phyloP scores from a whole-genome alignment of 2,797 vertebrate species.

The Pseudopleuronectes americanus region DNA sequence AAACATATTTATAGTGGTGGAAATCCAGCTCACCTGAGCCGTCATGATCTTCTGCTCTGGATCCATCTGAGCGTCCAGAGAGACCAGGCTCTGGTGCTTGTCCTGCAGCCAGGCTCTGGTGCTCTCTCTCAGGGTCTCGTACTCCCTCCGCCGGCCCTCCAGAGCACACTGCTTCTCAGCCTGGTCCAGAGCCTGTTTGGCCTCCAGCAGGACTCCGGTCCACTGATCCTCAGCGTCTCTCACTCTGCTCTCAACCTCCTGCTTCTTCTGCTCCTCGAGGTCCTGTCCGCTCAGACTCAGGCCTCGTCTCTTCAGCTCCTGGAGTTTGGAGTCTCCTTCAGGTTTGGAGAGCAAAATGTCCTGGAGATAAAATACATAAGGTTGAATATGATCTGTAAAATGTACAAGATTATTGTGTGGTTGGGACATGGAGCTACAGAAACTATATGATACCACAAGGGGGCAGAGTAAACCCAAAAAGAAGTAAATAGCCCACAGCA shows the following conservation, averaged over 20 bases:
- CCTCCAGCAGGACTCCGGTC: conserved; percentile 38
- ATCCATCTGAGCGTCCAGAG: conserved; percentile 69
- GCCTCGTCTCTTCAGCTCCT: conserved; percentile 64
- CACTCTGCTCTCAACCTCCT: conserved; percentile 51
- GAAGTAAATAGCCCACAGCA: background rate
- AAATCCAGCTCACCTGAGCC: conserved; percentile 51
- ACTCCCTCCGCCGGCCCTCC: conserved; percentile 66
- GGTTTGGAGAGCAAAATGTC: conserved; percentile 74
- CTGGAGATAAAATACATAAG: conserved; percentile 63
- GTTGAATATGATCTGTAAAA: background rate
- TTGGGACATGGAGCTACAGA: background rate
- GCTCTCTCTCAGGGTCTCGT: conserved; percentile 72
- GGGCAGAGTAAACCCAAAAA: background rate
- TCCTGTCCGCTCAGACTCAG: conserved; percentile 56
- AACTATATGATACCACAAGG: background rate
- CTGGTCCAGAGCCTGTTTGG: conserved; percentile 35
- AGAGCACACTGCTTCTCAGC: conserved; percentile 65
- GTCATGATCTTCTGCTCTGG: conserved; percentile 74
- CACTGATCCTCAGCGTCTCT: conserved; percentile 63
- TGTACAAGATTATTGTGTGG: background rate
- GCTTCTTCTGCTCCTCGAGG: conserved; percentile 54
- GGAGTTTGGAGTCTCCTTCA: conserved; percentile 82
- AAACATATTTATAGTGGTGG: no score
- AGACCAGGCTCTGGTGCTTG: conserved; percentile 78
- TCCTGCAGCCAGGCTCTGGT: conserved; percentile 83